A percentile compares a stretch with the other conserved stretches of the same genome.
Conservation (phyloP, 2,797 vertebrate species). For the Esox masquinongy region DNA sequence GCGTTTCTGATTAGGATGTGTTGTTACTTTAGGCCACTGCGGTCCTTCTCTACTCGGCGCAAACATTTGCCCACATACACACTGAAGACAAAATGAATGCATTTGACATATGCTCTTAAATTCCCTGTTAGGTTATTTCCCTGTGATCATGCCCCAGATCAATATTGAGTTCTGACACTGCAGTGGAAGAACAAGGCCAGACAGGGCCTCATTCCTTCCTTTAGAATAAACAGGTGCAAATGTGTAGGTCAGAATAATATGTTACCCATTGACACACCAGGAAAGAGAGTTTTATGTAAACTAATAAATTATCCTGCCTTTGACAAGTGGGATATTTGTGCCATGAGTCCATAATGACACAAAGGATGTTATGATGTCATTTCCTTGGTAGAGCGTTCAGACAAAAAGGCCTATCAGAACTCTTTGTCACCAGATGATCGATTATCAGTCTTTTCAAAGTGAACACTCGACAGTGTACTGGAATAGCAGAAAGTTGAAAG, state of each 20-base stretch:
- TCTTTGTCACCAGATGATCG: constrained; percentile 45
- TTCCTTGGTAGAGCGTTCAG: constrained; percentile 51
- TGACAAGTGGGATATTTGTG: constrained; percentile 33
- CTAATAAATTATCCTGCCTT: constrained; percentile 58
- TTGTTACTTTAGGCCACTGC: constrained; percentile 33
- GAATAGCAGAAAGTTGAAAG: constrained; percentile 3
- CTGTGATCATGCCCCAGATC: constrained; percentile 55
- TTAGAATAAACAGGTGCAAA: constrained; percentile 56
- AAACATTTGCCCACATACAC: neutral
- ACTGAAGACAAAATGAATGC: constrained; percentile 13
- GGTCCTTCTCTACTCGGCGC: neutral
- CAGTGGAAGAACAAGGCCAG: constrained; percentile 56
- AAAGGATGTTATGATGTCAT: constrained; percentile 32
- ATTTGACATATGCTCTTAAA: constrained; percentile 39
- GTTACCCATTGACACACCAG: constrained; percentile 45
- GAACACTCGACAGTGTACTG: constrained; percentile 14
- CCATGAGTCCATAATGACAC: constrained; percentile 34
- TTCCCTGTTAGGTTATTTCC: constrained; percentile 27
- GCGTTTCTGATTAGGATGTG: constrained; percentile 41
- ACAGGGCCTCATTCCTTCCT: constrained; percentile 42
- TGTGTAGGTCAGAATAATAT: constrained; percentile 55
- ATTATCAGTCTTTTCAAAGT: constrained; percentile 40
- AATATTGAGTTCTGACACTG: constrained; percentile 59
- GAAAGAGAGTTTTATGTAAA: constrained; percentile 50
- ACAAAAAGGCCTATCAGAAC: constrained; percentile 54